Conservation (phyloP, 2,797 vertebrate genomes). For the Pygocentrus nattereri region DNA sequence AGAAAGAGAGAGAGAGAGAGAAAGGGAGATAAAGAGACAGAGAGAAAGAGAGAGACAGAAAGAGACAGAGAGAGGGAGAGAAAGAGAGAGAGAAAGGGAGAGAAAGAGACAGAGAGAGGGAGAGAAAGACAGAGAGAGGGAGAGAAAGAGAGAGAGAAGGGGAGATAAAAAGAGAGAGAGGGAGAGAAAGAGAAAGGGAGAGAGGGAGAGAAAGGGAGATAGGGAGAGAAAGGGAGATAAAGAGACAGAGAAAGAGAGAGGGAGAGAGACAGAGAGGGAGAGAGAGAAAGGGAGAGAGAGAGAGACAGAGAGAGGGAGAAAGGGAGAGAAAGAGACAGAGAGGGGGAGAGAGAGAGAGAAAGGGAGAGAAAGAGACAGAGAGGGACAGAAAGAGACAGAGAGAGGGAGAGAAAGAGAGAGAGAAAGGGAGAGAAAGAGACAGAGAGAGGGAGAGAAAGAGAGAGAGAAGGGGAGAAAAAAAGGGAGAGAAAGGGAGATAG, state of each 20-base stretch:
- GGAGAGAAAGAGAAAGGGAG: constrained; percentile 1
- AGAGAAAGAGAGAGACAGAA: constrained; percentile 10
- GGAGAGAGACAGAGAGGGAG: constrained; percentile 1
- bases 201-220: constrained; percentile 3
- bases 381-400: neutral
- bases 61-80: neutral
- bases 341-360: neutral
- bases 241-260: constrained; percentile 1
- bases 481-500: too few relatives aligned
- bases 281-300: constrained; percentile 12
- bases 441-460: constrained; percentile 4
- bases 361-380: too few relatives aligned
- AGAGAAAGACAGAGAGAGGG: constrained; percentile 18
- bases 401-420: constrained; percentile 6
- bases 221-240: too few relatives aligned
- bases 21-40: constrained; percentile 18
- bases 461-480: too few relatives aligned
- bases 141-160: constrained; percentile 10
- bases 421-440: constrained; percentile 2
- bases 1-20: neutral
- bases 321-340: too few relatives aligned
- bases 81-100: constrained; percentile 15
- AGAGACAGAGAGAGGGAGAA: constrained; percentile 10
- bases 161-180: constrained; percentile 2
- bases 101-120: neutral